Percentiles rank a stretch among this genome's conserved stretches.
These are phyloP conservation scores for Dendrocincla tyrannina DNA, from an alignment of 2,797 vertebrate species.

Conservation along the genomic window DNA sequence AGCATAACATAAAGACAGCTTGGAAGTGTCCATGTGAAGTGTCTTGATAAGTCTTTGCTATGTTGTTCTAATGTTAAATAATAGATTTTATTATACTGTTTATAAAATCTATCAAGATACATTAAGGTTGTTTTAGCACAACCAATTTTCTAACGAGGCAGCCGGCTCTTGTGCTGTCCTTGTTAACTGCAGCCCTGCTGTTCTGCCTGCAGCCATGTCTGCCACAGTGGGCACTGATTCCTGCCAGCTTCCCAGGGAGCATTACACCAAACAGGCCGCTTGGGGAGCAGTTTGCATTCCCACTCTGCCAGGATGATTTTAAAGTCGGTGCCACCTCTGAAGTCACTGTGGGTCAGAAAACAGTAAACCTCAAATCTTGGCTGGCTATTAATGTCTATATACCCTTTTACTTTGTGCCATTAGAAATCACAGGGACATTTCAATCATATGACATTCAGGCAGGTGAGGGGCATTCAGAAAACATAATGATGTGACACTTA, in stretches of 20 bases:
- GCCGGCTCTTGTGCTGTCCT: not conserved
- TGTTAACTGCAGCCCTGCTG: conserved; percentile 1
- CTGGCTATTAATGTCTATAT: not conserved
- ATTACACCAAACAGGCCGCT: not conserved
- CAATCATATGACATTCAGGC: not conserved
- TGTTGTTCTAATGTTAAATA: not conserved
- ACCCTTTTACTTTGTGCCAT: not conserved
- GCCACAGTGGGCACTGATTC: not conserved
- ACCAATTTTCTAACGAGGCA: not conserved
- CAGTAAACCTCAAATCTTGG: not conserved
- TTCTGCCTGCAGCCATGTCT: not conserved
- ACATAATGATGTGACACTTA: not conserved
- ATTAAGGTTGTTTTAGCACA: not conserved
- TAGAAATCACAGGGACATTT: not conserved
- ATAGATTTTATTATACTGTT: not conserved
- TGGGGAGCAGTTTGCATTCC: not conserved
- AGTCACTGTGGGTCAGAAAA: not conserved
- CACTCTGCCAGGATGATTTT: not conserved
- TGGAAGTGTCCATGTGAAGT: not conserved
- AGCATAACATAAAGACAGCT: not conserved
- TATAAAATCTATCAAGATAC: not conserved
- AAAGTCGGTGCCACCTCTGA: not conserved
- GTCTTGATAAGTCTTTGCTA: not conserved
- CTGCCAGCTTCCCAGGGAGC: conserved; percentile 9
- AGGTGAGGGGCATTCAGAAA: not conserved